phyloP scores from a whole-genome alignment of 1,140 invertebrate genomes.

The Drosophila parvula region DNA sequence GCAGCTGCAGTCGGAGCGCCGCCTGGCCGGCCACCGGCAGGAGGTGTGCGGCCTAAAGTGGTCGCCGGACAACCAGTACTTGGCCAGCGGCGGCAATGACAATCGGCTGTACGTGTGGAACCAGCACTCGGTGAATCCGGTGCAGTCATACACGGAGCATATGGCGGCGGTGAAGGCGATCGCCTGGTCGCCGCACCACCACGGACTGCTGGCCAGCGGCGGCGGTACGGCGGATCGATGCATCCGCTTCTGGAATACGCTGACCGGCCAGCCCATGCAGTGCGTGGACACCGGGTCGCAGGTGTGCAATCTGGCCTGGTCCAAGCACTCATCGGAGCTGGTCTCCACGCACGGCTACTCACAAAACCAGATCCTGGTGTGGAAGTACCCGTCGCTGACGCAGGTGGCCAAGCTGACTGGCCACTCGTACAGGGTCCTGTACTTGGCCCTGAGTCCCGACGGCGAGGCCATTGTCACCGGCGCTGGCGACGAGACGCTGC shows the following conservation, averaged over 20 bases:
- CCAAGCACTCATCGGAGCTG: conserved; percentile 98
- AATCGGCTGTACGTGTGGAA: conserved; percentile 99
- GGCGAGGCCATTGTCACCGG: conserved; percentile 99
- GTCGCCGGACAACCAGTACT: conserved; percentile 99
- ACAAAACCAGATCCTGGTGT: conserved; percentile 99
- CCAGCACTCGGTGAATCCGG: conserved; percentile 92
- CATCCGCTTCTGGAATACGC: conserved; percentile 99
- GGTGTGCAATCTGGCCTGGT: conserved; percentile 99
- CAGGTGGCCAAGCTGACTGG: conserved; percentile 98
- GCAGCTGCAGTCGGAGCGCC: conserved; percentile 89
- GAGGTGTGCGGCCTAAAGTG: conserved; percentile 99
- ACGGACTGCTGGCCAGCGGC: conserved; percentile 98
- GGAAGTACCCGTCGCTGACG: conserved; percentile 99
- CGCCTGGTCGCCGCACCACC: conserved; percentile 99
- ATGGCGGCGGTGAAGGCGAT: conserved; percentile 99
- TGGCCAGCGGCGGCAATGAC: conserved; percentile 99
- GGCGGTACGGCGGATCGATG: conserved; percentile 99
- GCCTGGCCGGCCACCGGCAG: conserved; percentile 96
- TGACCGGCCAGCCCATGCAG: conserved; percentile 99
- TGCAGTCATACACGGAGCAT: conserved; percentile 99
- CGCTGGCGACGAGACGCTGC: conserved; percentile 98
- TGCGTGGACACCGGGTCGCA: conserved; percentile 99
- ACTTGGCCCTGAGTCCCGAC: conserved; percentile 98
- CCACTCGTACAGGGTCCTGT: conserved; percentile 98
- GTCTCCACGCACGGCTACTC: conserved; percentile 99